Evolutionary conservation across 2,797 vertebrate genomes (phyloP).

Genomic region (Threskiornis aethiopicus): DNA sequence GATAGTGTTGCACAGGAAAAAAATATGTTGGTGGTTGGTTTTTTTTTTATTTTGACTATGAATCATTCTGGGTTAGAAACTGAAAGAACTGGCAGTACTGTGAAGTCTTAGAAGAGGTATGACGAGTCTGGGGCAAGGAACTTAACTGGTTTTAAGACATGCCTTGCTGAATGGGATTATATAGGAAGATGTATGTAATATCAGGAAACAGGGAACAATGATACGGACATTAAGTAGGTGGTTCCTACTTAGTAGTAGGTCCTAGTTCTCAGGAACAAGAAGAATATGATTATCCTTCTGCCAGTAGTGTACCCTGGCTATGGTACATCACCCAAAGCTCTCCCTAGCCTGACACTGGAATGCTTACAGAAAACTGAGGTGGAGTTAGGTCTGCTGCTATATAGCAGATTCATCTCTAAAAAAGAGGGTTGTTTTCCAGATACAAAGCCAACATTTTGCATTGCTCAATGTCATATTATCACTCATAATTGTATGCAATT

Average conservation of each 20-base stretch:
- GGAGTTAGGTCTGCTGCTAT: neutral
- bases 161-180: neutral
- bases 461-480: neutral
- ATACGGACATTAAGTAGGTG: neutral
- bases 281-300: neutral
- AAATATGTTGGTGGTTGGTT: neutral
- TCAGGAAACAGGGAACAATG: neutral
- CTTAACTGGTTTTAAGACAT: neutral
- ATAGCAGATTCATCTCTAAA: neutral
- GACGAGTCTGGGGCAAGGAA: neutral
- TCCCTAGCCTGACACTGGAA: neutral
- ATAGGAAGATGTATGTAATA: neutral
- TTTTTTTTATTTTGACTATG: neutral
- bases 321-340: neutral
- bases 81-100: constrained; percentile 14
- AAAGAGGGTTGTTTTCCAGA: neutral
- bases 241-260: neutral
- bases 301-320: neutral
- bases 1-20: neutral
- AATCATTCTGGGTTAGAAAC: neutral
- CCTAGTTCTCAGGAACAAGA: neutral
- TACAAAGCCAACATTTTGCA: neutral
- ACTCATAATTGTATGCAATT: neutral
- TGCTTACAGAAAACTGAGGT: neutral
- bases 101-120: neutral